Base-by-base conservation (phyloP, 1,140 invertebrate genomes). In the Pachypsylla venusta region DNA sequence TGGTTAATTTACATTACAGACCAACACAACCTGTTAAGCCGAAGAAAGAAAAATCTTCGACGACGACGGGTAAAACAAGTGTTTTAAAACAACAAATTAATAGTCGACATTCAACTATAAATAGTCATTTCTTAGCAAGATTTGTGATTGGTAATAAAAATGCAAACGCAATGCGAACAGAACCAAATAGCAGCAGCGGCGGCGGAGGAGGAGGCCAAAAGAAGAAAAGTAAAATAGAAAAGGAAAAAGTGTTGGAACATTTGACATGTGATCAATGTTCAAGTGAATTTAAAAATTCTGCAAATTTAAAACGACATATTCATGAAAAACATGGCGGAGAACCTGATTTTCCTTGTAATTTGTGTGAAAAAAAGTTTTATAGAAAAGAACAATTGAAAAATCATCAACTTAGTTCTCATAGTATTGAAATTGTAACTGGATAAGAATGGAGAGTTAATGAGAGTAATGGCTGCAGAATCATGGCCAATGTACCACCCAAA, bases 81-180 rank as follows among this genome's bases (percentile, higher is more conserved):
- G 42, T 48, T 48, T 48, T 48, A n/a, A n/a, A 48, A 48, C 42
- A 48, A n/a, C 42, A 48, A 48, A 48, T 48, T 4, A 48, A 22
- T n/a, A 48, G 16, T 48, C 42, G 42, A 4, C 42, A 48, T 48
- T 5, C 42, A 19, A 19, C 42, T n/a, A 5, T 48, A 5, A 48
- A 22, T 19, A 48, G 42, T 48, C 42, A 48, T 22, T 48, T 48
- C 22, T 22, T 48, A 48, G 16, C 42, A 19, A n/a, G 42, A 22
- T 48, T 48, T 48, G 42, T 48, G n/a, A 48, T 48, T 4, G 22
- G 22, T 22, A 48, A 48, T 48, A 48, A 48, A 19, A 48, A n/a
- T n/a, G 42, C 16, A 19, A 48, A n/a, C 16, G 42, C 16, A 10
- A 5, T 10, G 16, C 16, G 16, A 10, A n/a, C 4, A 4, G 16